These are phyloP conservation scores for Ariopsis seemanni DNA, from an alignment of 2,113 vertebrate species.

Conservation along the genomic window DNA sequence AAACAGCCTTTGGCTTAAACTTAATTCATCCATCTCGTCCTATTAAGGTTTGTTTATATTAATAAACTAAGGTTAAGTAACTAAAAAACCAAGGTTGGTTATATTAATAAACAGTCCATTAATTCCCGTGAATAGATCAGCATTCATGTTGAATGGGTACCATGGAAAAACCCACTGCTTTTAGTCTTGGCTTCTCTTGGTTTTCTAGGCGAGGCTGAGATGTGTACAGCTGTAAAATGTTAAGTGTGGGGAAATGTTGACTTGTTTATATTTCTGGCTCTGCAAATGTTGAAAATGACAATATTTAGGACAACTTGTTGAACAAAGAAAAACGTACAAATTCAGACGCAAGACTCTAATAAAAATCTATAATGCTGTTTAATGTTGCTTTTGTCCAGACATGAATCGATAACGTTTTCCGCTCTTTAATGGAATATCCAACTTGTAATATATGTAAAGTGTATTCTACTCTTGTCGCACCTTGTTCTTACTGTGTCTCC, in stretches of 20 bases:
- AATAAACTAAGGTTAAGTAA: no score
- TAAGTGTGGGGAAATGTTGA: background rate
- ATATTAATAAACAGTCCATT: background rate
- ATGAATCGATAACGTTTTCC: no score
- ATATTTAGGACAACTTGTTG: background rate
- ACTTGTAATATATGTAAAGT: background rate
- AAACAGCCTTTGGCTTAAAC: background rate
- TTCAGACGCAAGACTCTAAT: background rate
- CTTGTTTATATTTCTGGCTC: background rate
- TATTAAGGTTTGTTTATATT: no score
- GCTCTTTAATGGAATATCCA: background rate
- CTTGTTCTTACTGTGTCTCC: background rate
- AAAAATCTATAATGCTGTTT: background rate
- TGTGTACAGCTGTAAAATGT: background rate
- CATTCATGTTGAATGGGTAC: conserved; percentile 1
- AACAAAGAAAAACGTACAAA: background rate
- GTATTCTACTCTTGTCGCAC: background rate
- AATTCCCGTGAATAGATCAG: background rate
- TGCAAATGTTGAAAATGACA: conserved; percentile 1
- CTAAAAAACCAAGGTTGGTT: no score
- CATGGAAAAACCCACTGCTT: background rate
- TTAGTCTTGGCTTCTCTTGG: background rate
- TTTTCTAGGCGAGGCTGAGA: background rate
- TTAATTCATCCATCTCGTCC: background rate
- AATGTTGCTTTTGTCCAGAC: background rate